Percentiles rank a stretch among this genome's conserved stretches.
phyloP scores from a whole-genome alignment of 92 coral and sea anemone species.

The Zoanthus solanderi region DNA sequence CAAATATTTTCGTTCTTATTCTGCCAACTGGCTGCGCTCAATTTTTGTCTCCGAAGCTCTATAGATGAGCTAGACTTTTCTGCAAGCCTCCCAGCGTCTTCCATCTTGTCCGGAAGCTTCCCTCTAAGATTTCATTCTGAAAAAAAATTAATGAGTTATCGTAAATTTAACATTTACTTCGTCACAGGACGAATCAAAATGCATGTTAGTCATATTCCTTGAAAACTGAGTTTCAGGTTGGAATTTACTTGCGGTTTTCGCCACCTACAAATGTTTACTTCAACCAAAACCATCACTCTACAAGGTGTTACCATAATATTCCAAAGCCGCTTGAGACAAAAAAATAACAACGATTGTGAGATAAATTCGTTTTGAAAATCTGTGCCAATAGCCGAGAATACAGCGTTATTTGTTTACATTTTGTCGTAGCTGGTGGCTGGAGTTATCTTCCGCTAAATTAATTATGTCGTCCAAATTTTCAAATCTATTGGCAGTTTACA shows the following conservation, averaged over 20 bases:
- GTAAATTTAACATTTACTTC: neutral
- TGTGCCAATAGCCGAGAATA: slow-evolving; percentile 19
- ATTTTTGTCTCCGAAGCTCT: slow-evolving; percentile 80
- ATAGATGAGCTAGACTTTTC: slow-evolving; percentile 30
- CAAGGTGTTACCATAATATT: slow-evolving; percentile 32
- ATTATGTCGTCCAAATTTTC: slow-evolving; percentile 5
- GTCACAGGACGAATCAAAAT: neutral
- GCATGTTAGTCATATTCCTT: neutral
- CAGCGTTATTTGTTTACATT: neutral
- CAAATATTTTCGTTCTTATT: slow-evolving; percentile 72
- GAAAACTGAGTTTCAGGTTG: slow-evolving; percentile 1
- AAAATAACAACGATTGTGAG: slow-evolving; percentile 5
- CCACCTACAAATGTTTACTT: slow-evolving; percentile 40
- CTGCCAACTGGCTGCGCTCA: slow-evolving; percentile 78
- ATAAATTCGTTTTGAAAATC: neutral
- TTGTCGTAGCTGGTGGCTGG: neutral
- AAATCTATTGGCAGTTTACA: slow-evolving; percentile 27
- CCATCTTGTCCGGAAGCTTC: slow-evolving; percentile 27
- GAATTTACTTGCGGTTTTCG: slow-evolving; percentile 17
- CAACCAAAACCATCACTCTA: slow-evolving; percentile 21
- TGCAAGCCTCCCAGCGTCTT: slow-evolving; percentile 14
- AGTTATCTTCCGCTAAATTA: slow-evolving; percentile 30
- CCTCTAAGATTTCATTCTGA: slow-evolving; percentile 8
- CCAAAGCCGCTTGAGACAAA: slow-evolving; percentile 22
- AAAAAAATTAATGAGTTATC: neutral